These are phyloP conservation scores for Benitochromis conjunctus DNA, from an alignment of 2,113 vertebrate genomes.

Conservation along the genomic window DNA sequence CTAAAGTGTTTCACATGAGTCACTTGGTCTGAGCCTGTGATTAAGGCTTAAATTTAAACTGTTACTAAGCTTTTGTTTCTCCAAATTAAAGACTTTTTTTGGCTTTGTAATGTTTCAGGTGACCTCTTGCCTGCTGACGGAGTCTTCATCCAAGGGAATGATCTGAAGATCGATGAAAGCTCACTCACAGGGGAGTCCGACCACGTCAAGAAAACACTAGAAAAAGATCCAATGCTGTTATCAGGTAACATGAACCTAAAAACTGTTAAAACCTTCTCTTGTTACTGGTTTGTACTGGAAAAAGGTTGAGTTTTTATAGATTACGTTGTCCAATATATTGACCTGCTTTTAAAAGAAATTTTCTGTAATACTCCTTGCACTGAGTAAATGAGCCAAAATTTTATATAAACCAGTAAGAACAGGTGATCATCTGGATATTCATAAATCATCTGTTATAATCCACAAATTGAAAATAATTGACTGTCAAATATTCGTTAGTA, in stretches of 20 bases:
- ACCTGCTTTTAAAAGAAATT: not conserved
- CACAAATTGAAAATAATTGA: not conserved
- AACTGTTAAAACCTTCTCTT: not conserved
- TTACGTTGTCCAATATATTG: not conserved
- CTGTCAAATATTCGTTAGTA: not conserved
- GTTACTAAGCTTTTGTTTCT: not conserved
- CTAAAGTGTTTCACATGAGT: not conserved
- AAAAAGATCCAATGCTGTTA: slow-evolving; percentile 94
- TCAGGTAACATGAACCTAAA: slow-evolving; percentile 77
- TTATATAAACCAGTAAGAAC: not conserved
- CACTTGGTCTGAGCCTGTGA: not conserved
- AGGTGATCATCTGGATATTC: not conserved
- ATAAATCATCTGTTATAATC: not conserved
- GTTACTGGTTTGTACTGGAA: not conserved
- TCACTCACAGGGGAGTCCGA: slow-evolving; percentile 98
- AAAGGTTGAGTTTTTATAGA: not conserved
- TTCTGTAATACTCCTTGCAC: not conserved
- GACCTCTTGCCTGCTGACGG: slow-evolving; percentile 96
- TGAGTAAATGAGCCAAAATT: not conserved
- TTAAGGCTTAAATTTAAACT: not conserved
- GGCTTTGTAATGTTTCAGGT: slow-evolving; percentile 69
- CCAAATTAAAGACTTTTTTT: not conserved
- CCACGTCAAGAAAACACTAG: slow-evolving; percentile 90
- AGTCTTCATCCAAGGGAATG: slow-evolving; percentile 95
- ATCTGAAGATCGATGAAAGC: slow-evolving; percentile 98